Conservation (phyloP, 2,113 vertebrate species). For the Cheilinus undulatus region DNA sequence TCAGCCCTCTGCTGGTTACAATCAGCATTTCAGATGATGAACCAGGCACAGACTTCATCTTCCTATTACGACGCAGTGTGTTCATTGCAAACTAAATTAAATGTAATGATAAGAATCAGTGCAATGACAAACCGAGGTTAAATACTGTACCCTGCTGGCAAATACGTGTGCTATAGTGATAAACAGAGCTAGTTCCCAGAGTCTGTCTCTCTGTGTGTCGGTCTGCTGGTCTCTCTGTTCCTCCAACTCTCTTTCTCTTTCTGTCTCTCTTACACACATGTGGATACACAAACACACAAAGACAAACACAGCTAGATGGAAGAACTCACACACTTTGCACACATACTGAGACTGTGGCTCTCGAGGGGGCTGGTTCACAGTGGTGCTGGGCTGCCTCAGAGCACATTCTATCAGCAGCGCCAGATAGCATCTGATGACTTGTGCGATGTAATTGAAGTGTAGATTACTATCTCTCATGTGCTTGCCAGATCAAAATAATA, state of each 20-base stretch:
- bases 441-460: conserved; percentile 82
- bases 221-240: conserved; percentile 54
- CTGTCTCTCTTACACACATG: conserved; percentile 13
- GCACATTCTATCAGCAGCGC: conserved; percentile 76
- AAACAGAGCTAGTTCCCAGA: conserved; percentile 65
- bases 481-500: conserved; percentile 83
- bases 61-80: conserved; percentile 51
- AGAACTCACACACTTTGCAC: conserved; percentile 54
- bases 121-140: conserved; percentile 80
- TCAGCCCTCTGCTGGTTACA: conserved; percentile 74
- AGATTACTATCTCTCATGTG: conserved; percentile 82
- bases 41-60: conserved; percentile 52
- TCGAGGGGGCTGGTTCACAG: conserved; percentile 76
- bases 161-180: conserved; percentile 72
- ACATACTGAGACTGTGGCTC: conserved; percentile 67
- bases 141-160: conserved; percentile 75
- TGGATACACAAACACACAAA: conserved; percentile 30
- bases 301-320: conserved; percentile 52
- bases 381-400: conserved; percentile 78
- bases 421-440: conserved; percentile 84
- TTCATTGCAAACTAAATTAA: conserved; percentile 69
- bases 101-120: conserved; percentile 73
- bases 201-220: conserved; percentile 55
- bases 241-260: conserved; percentile 45
- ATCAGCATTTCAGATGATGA: conserved; percentile 63